Percentiles rank a stretch among this genome's conserved stretches.
phyloP scores from a whole-genome alignment of 2,113 vertebrate species.

The Ploceus nigricollis region DNA sequence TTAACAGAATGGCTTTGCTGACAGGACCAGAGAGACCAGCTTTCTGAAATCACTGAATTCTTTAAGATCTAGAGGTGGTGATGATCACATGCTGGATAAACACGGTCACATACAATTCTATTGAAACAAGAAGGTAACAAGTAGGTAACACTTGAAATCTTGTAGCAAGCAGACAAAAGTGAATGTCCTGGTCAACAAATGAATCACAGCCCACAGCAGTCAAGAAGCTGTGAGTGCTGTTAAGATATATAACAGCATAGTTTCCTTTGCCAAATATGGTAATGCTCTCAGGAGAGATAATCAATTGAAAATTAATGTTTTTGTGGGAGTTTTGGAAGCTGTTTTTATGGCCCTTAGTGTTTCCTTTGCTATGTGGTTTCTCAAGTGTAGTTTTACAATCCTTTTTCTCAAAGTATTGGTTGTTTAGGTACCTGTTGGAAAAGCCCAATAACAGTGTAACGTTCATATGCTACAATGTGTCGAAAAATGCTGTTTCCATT shows the following conservation, averaged over 20 bases:
- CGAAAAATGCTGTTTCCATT: neutral
- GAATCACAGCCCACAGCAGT: neutral
- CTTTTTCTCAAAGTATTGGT: neutral
- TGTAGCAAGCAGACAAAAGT: neutral
- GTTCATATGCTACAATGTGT: neutral
- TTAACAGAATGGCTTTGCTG: neutral
- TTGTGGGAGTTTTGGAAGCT: neutral
- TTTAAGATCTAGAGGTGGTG: neutral
- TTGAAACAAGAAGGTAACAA: neutral
- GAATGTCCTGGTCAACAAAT: neutral
- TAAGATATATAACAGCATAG: neutral
- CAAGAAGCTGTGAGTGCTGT: neutral
- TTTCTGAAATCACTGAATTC: neutral
- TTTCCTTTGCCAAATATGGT: conserved; percentile 5
- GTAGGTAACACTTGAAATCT: neutral
- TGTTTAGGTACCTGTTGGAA: neutral
- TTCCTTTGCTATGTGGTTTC: neutral
- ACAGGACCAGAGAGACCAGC: neutral
- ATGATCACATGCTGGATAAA: neutral
- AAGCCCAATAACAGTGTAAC: neutral
- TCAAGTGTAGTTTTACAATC: neutral
- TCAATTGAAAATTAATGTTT: neutral
- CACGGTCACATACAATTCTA: neutral
- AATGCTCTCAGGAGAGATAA: neutral
- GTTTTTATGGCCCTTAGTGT: neutral